phyloP scores from a whole-genome alignment of 2,888 invertebrate genomes.

The Zeuzera pyrina region DNA sequence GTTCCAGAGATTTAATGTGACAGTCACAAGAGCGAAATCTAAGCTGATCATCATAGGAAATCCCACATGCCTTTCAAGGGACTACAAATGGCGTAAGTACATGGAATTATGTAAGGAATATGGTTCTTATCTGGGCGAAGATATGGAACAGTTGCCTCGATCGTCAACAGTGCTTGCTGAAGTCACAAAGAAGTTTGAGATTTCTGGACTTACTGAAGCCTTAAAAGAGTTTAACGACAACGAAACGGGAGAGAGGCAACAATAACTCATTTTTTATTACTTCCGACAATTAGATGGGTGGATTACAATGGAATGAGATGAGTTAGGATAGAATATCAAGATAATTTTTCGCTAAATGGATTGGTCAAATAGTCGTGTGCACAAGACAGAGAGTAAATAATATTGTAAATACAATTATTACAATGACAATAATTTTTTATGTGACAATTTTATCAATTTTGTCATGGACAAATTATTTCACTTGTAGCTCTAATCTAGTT shows the following conservation, averaged over 20 bases:
- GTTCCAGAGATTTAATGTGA: conserved; percentile 81
- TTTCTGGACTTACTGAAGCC: conserved; percentile 25
- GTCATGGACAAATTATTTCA: no score
- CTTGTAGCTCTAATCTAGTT: no score
- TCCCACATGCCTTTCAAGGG: conserved; percentile 49
- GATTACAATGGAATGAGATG: no score
- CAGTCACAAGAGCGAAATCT: conserved; percentile 80
- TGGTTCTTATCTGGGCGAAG: conserved; percentile 42
- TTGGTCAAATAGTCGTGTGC: no score
- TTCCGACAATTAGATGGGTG: no score
- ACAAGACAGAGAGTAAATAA: no score
- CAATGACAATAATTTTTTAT: no score
- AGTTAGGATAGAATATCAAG: no score
- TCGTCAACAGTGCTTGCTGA: conserved; percentile 24
- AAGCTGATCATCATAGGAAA: conserved; percentile 75
- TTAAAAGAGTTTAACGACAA: conserved; percentile 14
- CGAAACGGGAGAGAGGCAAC: conserved; percentile 6
- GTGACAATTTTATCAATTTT: no score
- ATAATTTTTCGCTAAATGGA: no score
- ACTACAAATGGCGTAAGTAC: conserved; percentile 42
- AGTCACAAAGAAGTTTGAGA: conserved; percentile 29
- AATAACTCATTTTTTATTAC: no score
- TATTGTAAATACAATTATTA: no score
- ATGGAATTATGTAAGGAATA: conserved; percentile 39
- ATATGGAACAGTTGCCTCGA: conserved; percentile 33